Conservation (phyloP, 2,113 vertebrate genomes). For the Sisor rabdophorus region DNA sequence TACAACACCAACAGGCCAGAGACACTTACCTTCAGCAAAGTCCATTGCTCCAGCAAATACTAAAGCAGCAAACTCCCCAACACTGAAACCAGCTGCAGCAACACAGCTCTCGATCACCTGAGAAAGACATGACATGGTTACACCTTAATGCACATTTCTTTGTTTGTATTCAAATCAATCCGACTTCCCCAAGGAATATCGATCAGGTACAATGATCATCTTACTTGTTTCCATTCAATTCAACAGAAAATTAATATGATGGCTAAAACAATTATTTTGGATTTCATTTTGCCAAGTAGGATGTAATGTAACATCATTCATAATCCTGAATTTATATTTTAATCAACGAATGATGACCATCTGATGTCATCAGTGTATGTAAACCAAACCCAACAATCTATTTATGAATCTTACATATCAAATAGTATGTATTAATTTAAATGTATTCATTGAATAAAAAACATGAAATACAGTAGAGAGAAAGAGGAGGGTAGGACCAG, state of each 20-base stretch:
- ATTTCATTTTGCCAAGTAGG: too few relatives aligned
- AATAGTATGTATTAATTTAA: too few relatives aligned
- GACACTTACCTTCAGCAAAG: conserved; percentile 80
- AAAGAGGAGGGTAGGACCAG: too few relatives aligned
- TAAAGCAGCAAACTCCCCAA: conserved; percentile 90
- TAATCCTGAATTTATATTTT: too few relatives aligned
- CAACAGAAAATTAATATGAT: not conserved
- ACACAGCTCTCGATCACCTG: conserved; percentile 88
- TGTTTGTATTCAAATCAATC: not conserved
- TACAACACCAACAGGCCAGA: not conserved
- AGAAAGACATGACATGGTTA: not conserved
- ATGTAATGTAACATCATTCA: too few relatives aligned
- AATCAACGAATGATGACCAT: too few relatives aligned
- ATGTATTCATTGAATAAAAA: too few relatives aligned
- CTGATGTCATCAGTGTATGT: too few relatives aligned
- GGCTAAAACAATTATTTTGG: too few relatives aligned
- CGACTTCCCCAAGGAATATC: not conserved
- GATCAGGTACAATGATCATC: not conserved
- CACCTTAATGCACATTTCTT: not conserved
- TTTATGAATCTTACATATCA: too few relatives aligned
- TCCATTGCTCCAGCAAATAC: conserved; percentile 89
- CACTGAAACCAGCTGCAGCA: conserved; percentile 89
- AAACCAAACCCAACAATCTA: too few relatives aligned
- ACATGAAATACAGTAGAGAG: too few relatives aligned
- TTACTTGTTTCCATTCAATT: not conserved